Conservation (phyloP, 1,140 invertebrate species). For the Patella vulgata region DNA sequence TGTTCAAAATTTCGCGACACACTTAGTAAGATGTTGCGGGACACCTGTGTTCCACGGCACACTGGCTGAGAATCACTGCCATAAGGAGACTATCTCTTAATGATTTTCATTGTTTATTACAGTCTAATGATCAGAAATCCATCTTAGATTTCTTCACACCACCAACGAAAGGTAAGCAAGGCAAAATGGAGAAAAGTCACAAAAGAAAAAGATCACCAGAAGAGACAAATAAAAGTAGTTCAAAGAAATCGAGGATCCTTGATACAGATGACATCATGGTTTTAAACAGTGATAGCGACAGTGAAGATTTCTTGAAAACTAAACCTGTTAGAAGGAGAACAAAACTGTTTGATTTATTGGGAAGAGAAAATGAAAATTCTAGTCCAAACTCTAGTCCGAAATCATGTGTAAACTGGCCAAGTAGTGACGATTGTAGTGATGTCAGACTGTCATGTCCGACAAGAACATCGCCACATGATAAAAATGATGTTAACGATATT, state of each 20-base stretch:
- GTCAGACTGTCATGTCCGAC: not conserved
- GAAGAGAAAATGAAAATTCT: too few species aligned
- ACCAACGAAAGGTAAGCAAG: not conserved
- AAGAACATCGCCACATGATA: not conserved
- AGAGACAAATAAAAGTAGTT: too few species aligned
- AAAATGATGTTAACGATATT: conserved; percentile 3
- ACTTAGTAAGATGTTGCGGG: too few species aligned
- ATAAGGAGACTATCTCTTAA: too few species aligned
- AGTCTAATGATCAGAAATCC: conserved; percentile 49
- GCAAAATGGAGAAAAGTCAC: too few species aligned
- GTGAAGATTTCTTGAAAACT: not conserved
- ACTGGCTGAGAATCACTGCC: too few species aligned
- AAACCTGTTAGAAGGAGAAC: not conserved
- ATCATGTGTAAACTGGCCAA: not conserved
- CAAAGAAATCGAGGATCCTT: not conserved
- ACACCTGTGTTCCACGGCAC: too few species aligned
- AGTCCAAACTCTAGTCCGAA: too few species aligned
- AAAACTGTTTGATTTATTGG: not conserved
- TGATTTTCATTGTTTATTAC: conserved; percentile 31
- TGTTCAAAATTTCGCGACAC: too few species aligned
- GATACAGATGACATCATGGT: not conserved
- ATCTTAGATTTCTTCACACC: conserved; percentile 49
- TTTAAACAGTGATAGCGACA: conserved; percentile 8
- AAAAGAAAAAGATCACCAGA: too few species aligned
- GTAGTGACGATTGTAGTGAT: conserved; percentile 21